Conservation (phyloP, 2,113 vertebrate species). For the Lamprologus tigripictilis region DNA sequence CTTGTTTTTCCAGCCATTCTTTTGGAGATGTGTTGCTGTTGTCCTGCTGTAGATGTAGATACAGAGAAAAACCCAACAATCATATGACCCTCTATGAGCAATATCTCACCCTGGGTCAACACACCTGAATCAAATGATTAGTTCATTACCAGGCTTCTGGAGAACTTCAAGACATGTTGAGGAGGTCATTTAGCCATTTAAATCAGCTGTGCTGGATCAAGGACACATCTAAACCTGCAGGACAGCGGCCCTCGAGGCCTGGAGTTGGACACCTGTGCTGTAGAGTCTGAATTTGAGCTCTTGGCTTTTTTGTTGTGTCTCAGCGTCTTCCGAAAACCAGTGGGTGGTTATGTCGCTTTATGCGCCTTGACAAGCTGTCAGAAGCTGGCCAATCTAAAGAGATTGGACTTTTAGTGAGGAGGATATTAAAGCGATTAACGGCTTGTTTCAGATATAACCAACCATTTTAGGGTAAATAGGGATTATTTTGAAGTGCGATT, state of each 20-base stretch:
- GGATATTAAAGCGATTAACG: not conserved
- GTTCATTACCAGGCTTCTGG: accelerated
- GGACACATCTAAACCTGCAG: not conserved
- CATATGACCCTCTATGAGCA: not conserved
- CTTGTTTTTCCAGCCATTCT: not conserved
- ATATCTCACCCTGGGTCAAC: not conserved
- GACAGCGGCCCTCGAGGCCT: not conserved
- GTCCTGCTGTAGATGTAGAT: not conserved
- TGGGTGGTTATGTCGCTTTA: not conserved
- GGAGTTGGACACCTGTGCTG: not conserved
- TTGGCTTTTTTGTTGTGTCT: not conserved
- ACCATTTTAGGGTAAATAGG: not conserved
- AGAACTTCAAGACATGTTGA: not conserved
- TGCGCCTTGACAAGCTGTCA: not conserved
- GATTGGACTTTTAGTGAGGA: not conserved
- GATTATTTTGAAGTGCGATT: not conserved
- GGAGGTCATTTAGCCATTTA: accelerated
- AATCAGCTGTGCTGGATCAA: accelerated
- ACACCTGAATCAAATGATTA: accelerated
- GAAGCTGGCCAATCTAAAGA: not conserved
- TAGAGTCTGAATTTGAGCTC: accelerated
- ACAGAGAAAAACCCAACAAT: not conserved
- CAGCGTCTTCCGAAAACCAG: not conserved
- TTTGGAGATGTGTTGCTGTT: not conserved
- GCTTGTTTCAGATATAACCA: not conserved